Evolutionary conservation across 2,113 vertebrate genomes (phyloP), one percentile per base, ranked within the genome.

Genomic region (Lampris megalopsis): DNA sequence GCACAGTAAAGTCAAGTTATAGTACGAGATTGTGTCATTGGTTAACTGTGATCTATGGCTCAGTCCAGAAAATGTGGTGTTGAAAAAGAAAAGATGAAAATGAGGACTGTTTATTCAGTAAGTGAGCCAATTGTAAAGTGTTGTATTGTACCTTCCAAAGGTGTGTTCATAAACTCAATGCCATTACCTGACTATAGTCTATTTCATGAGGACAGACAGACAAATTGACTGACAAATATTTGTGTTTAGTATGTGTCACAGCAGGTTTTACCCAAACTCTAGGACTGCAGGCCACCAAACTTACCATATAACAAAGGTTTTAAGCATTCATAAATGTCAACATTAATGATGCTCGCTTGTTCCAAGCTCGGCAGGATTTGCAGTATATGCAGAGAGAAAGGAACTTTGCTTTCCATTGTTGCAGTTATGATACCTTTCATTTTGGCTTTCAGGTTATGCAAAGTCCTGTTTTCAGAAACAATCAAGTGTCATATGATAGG

Each of bases 81-180:
- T 88, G 79, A 86, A 81, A 86, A 88, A 84, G 78, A 89, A 85
- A 85, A 83, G 67, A 56, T 76, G 75, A 47, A 78, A 84, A 88
- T 53, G 81, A 86, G 68, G 81, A 81, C 73, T 80, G 86, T 76
- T 68, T 88, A 77, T 83, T 84, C 85, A 89, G 86, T 83, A 66
- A 88, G 80, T 87, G 79, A 91, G 86, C 84, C 85, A 89, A 72
- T 88, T 90, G 85, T 91, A 82, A 87, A 66, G 82, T 92, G 89
- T 91, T 84, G 89, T 88, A 82, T 85, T 89, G 88, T 92, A 92
- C 86, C 86, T 91, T 88, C 79, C 67, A 84, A 85, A 92, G 81
- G 83, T 90, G 86, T 91, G 80, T 92, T 91, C 86, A 82, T 79
- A 80, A 71, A 84, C 73, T 88, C 69, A 71, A 80, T 79, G 86